A percentile compares a stretch with the other conserved stretches of the same genome.
phyloP scores from a whole-genome alignment of 2,888 invertebrate genomes.

The Zygaena filipendulae region DNA sequence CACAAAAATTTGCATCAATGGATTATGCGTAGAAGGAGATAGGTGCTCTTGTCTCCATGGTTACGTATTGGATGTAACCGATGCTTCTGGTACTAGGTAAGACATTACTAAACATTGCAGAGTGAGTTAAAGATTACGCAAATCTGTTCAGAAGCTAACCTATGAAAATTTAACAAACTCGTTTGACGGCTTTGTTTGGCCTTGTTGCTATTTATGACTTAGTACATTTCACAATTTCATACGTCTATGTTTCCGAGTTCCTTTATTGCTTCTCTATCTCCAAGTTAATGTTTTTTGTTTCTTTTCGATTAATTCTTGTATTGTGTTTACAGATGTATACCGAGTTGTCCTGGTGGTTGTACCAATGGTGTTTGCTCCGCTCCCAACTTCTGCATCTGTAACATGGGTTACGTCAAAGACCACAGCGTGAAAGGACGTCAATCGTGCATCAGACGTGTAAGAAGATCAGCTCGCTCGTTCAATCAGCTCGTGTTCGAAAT shows the following conservation, averaged over 20 bases:
- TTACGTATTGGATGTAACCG: conserved; percentile 45
- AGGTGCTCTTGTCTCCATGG: conserved; percentile 69
- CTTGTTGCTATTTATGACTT: too few species aligned
- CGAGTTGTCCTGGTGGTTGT: conserved; percentile 77
- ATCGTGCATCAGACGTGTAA: conserved; percentile 65
- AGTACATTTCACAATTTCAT: too few species aligned
- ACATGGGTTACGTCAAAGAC: conserved; percentile 74
- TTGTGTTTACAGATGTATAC: conserved; percentile 65
- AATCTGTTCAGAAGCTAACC: too few species aligned
- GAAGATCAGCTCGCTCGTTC: conserved; percentile 26
- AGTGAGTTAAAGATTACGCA: too few species aligned
- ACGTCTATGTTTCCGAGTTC: too few species aligned
- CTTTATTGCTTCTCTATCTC: too few species aligned
- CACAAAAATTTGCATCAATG: conserved; percentile 81
- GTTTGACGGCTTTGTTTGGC: too few species aligned
- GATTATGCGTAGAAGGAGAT: conserved; percentile 65
- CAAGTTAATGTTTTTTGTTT: too few species aligned
- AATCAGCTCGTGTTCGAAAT: conserved; percentile 23
- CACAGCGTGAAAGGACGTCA: conserved; percentile 70
- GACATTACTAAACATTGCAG: too few species aligned
- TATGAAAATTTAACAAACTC: too few species aligned
- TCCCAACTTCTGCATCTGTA: conserved; percentile 80
- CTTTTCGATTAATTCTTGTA: too few species aligned
- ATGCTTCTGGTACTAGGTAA: conserved; percentile 35
- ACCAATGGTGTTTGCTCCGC: conserved; percentile 77